Conservation (phyloP, 2,797 vertebrate genomes). For the Alca torda region DNA sequence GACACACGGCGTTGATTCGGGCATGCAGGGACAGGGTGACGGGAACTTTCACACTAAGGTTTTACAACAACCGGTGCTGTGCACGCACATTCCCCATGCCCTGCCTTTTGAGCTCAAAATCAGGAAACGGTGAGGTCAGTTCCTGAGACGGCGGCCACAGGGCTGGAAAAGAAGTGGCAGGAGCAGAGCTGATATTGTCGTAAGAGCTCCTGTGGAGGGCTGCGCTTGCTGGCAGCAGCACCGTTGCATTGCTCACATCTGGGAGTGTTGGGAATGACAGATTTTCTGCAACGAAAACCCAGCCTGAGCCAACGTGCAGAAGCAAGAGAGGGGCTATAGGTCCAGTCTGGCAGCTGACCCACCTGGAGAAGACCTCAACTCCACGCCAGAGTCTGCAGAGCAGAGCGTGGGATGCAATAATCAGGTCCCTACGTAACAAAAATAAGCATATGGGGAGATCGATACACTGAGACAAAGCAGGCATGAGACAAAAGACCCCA, state of each 20-base stretch:
- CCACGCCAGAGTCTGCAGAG: neutral
- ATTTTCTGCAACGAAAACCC: neutral
- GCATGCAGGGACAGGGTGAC: neutral
- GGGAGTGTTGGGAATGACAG: slow-evolving; percentile 35
- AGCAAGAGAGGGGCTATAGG: neutral
- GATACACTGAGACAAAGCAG: neutral
- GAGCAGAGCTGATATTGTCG: neutral
- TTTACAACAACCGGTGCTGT: neutral
- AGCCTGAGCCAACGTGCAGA: neutral
- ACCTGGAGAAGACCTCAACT: neutral
- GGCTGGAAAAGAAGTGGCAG: neutral
- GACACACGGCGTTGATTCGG: rapidly evolving
- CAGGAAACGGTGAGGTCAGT: slow-evolving; percentile 37
- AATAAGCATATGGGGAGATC: neutral
- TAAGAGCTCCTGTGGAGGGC: neutral
- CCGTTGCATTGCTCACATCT: slow-evolving; percentile 21
- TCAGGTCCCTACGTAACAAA: rapidly evolving
- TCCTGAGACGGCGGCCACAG: neutral
- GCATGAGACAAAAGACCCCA: neutral
- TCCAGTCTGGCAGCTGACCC: neutral
- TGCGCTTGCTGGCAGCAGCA: slow-evolving; percentile 43
- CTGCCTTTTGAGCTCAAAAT: neutral
- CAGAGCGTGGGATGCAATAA: neutral
- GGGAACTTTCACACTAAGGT: neutral
- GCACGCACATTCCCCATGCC: rapidly evolving